Conservation (phyloP, 2,888 invertebrate species). For the Coelopa pilipes region DNA sequence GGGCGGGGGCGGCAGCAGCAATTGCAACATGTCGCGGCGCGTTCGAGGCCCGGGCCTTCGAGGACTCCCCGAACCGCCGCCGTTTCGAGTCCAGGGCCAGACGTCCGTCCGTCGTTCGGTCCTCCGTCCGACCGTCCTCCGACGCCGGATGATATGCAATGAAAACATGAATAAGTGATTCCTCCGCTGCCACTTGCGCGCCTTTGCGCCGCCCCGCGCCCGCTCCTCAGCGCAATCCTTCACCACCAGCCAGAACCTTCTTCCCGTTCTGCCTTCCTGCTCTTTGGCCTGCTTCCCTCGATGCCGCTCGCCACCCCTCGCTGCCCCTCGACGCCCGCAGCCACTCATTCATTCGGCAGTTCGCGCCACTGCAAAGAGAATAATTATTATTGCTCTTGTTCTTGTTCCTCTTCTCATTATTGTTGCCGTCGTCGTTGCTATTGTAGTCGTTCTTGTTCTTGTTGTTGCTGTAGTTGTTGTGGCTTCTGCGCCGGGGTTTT, state of each 20-base stretch:
- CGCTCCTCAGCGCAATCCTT: not conserved
- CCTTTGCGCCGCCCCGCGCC: not conserved
- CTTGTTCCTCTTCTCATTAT: not conserved
- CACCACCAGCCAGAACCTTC: no score
- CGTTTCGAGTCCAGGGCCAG: no score
- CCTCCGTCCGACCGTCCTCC: not conserved
- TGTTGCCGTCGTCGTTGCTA: not conserved
- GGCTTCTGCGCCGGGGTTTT: not conserved
- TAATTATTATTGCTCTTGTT: slow-evolving; percentile 24
- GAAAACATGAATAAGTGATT: slow-evolving; percentile 36
- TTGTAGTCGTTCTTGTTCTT: slow-evolving; percentile 1
- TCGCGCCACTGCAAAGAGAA: slow-evolving; percentile 24
- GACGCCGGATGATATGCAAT: slow-evolving; percentile 32
- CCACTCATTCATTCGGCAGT: slow-evolving; percentile 4
- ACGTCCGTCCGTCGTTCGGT: not conserved
- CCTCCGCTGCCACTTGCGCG: slow-evolving; percentile 14
- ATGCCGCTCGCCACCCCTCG: not conserved
- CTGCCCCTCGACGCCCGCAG: no score
- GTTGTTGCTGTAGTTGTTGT: slow-evolving; percentile 2
- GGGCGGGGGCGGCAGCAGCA: not conserved
- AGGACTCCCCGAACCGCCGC: no score
- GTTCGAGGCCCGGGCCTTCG: no score
- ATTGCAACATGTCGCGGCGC: slow-evolving; percentile 17
- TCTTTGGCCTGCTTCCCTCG: not conserved
- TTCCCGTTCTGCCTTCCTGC: not conserved